A percentile compares a stretch with the other conserved stretches of the same genome.
phyloP scores from a whole-genome alignment of 1,140 invertebrate species.

The Bactericera cockerelli region DNA sequence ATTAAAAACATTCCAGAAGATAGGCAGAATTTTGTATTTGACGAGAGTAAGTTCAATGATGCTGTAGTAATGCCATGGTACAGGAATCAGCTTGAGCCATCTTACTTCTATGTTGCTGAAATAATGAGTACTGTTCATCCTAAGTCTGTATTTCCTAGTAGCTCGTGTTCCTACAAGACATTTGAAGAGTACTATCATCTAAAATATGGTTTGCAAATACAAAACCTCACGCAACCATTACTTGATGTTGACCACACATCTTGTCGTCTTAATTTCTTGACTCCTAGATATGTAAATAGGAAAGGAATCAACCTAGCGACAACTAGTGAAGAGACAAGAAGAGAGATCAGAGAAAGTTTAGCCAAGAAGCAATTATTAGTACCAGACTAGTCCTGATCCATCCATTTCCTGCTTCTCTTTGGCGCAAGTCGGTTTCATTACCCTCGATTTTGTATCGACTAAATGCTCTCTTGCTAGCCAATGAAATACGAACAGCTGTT shows the following conservation, averaged over 20 bases:
- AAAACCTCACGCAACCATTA: conserved; percentile 75
- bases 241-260: conserved; percentile 92
- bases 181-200: conserved; percentile 89
- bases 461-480: conserved; percentile 82
- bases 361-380: conserved; percentile 96
- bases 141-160: conserved; percentile 77
- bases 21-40: conserved; percentile 55
- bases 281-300: conserved; percentile 68
- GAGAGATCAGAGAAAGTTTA: conserved; percentile 76
- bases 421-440: conserved; percentile 91
- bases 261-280: conserved; percentile 17
- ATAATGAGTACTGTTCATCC: conserved; percentile 81
- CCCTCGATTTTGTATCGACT: conserved; percentile 90
- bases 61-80: conserved; percentile 99
- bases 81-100: conserved; percentile 89
- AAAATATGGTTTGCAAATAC: conserved; percentile 84
- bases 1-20: conserved; percentile 44
- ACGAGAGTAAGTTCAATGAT: conserved; percentile 65
- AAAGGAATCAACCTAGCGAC: conserved; percentile 89
- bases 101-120: conserved; percentile 91
- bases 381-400: conserved; percentile 94
- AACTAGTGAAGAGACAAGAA: conserved; percentile 75
- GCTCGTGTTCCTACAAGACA: conserved; percentile 62
- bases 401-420: conserved; percentile 89
- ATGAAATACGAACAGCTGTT: conserved; percentile 74